phyloP scores from a whole-genome alignment of 2,888 invertebrate species.

The Acleris sparsana region DNA sequence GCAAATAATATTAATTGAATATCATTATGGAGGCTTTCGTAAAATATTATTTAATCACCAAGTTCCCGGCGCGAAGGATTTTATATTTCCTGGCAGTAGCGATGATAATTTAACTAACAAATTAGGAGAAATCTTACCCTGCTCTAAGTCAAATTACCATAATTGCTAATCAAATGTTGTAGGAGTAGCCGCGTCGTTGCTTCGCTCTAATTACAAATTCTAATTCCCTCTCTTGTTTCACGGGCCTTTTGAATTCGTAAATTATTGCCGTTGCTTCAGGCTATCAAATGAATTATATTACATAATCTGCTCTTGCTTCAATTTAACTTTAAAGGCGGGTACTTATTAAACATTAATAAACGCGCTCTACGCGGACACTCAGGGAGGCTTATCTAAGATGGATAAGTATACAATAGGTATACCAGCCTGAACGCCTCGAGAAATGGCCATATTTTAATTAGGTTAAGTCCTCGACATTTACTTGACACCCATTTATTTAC shows the following conservation, averaged over 20 bases:
- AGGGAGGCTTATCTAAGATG: background rate
- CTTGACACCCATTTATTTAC: constrained; percentile 30
- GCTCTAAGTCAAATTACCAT: constrained; percentile 82
- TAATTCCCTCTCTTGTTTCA: constrained; percentile 81
- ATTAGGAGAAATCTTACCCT: constrained; percentile 81
- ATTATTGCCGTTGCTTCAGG: constrained; percentile 70
- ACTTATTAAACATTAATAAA: constrained; percentile 27
- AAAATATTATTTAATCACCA: constrained; percentile 28
- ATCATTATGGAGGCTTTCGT: constrained; percentile 12
- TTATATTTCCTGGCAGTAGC: constrained; percentile 59
- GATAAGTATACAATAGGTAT: background rate
- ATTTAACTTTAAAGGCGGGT: constrained; percentile 30
- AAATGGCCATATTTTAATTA: constrained; percentile 23
- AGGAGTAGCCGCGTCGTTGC: constrained; percentile 71
- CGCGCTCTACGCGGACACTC: constrained; percentile 22
- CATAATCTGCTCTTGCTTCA: constrained; percentile 33
- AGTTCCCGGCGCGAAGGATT: constrained; percentile 38
- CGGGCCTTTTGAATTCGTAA: constrained; percentile 81
- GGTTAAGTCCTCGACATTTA: constrained; percentile 8
- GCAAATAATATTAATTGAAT: constrained; percentile 5
- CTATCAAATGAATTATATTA: constrained; percentile 65
- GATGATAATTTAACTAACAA: constrained; percentile 81
- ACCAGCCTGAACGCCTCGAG: background rate
- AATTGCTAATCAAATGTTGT: constrained; percentile 83
- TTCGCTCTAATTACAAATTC: constrained; percentile 81